These are phyloP conservation scores for Acleris cristana DNA, from an alignment of 2,888 invertebrate species.

Conservation along the genomic window DNA sequence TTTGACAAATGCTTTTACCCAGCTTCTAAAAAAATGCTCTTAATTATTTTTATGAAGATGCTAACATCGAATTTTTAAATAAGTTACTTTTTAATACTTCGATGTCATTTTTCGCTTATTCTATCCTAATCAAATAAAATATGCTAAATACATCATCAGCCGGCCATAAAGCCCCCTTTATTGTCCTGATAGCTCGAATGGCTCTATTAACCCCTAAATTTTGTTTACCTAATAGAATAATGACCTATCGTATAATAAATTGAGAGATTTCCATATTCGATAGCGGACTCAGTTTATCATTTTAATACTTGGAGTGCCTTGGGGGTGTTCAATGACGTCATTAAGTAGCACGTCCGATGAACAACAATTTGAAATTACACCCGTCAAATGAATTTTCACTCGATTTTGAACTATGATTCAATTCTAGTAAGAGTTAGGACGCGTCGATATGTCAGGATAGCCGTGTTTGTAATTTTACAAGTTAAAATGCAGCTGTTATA, in stretches of 20 bases:
- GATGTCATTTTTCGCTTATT: neutral
- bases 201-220: constrained; percentile 77
- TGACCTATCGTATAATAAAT: constrained; percentile 82
- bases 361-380: constrained; percentile 34
- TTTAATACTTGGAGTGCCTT: constrained; percentile 80
- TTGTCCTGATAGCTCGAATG: constrained; percentile 70
- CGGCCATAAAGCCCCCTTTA: constrained; percentile 49
- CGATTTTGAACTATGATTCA: constrained; percentile 40
- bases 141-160: constrained; percentile 33
- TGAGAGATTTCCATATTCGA: constrained; percentile 82
- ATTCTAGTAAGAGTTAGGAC: constrained; percentile 18
- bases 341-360: constrained; percentile 57
- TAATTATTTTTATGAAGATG: too few relatives aligned
- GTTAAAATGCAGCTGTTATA: neutral
- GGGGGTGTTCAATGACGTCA: constrained; percentile 72
- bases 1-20: too few relatives aligned
- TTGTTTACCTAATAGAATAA: constrained; percentile 83
- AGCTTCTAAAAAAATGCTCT: too few relatives aligned
- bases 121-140: constrained; percentile 28
- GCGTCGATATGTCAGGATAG: neutral
- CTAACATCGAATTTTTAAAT: too few relatives aligned
- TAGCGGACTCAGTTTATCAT: constrained; percentile 76
- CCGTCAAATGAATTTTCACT: constrained; percentile 1
- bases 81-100: neutral
- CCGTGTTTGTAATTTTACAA: constrained; percentile 11